Conservation (phyloP, 2,113 vertebrate genomes). For the Theristicus caerulescens region DNA sequence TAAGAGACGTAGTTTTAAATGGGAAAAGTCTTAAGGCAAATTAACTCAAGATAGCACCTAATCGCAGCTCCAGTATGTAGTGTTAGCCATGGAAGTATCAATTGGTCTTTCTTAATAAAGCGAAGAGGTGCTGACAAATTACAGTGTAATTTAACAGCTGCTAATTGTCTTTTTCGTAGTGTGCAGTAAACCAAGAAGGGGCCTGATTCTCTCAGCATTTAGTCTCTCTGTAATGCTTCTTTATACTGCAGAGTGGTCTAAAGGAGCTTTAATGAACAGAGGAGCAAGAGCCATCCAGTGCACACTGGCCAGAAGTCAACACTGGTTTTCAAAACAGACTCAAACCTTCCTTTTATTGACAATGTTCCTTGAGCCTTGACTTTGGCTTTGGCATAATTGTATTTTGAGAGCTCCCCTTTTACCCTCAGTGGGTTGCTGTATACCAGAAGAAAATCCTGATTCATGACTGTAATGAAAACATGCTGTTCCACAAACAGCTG, state of each 20-base stretch:
- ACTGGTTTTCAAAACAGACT: not conserved
- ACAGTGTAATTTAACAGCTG: not conserved
- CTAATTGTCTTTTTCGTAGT: not conserved
- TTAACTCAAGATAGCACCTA: not conserved
- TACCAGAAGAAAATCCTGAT: not conserved
- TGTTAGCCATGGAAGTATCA: not conserved
- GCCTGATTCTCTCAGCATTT: not conserved
- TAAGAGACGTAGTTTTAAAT: not conserved
- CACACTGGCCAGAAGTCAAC: not conserved
- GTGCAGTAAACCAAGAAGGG: not conserved
- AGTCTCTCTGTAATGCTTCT: not conserved
- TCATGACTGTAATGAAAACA: not conserved
- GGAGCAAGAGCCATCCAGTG: not conserved
- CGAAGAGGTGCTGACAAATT: not conserved
- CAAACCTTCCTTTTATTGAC: not conserved
- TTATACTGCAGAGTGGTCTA: not conserved
- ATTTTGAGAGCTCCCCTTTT: not conserved
- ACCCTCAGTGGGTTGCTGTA: not conserved
- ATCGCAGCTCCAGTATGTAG: not conserved
- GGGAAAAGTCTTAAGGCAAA: not conserved
- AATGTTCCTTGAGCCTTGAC: not conserved
- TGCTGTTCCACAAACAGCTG: not conserved
- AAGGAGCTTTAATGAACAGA: not conserved
- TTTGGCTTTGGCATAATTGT: not conserved
- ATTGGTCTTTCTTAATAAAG: not conserved